phyloP scores from a whole-genome alignment of 2,797 vertebrate species.

The Cetoscarus ocellatus region DNA sequence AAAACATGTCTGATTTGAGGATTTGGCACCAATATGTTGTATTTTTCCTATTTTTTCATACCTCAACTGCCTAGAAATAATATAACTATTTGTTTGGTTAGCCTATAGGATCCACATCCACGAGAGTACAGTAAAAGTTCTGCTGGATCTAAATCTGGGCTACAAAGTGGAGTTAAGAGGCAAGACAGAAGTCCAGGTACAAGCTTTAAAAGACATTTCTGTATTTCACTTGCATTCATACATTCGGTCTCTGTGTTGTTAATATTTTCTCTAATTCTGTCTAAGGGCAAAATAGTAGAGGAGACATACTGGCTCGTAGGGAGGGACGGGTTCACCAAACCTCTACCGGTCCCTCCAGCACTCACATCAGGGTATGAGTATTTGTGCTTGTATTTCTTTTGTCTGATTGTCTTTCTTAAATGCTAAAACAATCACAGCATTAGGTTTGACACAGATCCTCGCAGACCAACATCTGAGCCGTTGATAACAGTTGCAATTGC shows the following conservation, averaged over 20 bases:
- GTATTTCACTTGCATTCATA: not conserved
- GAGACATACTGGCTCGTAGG: slow-evolving; percentile 94
- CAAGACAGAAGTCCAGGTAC: slow-evolving; percentile 89
- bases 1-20: no score
- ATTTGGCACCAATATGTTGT: no score
- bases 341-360: slow-evolving; percentile 88
- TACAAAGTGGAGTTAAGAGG: slow-evolving; percentile 89
- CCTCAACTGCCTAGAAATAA: not conserved
- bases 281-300: slow-evolving; percentile 90
- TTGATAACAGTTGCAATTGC: no score
- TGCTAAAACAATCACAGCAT: no score
- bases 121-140: slow-evolving; percentile 87
- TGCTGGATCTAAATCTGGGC: slow-evolving; percentile 85
- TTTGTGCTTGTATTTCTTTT: not conserved
- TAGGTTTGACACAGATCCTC: no score
- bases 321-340: slow-evolving; percentile 90
- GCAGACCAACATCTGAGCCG: no score
- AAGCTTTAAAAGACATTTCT: not conserved
- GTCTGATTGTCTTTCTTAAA: not conserved
- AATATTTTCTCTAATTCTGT: not conserved
- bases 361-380: slow-evolving; percentile 82
- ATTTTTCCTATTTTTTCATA: not conserved
- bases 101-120: slow-evolving; percentile 93
- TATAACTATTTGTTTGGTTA: slow-evolving; percentile 50
- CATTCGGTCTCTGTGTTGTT: not conserved